Conservation (phyloP, 2,113 vertebrate genomes). For the Equus przewalskii region DNA sequence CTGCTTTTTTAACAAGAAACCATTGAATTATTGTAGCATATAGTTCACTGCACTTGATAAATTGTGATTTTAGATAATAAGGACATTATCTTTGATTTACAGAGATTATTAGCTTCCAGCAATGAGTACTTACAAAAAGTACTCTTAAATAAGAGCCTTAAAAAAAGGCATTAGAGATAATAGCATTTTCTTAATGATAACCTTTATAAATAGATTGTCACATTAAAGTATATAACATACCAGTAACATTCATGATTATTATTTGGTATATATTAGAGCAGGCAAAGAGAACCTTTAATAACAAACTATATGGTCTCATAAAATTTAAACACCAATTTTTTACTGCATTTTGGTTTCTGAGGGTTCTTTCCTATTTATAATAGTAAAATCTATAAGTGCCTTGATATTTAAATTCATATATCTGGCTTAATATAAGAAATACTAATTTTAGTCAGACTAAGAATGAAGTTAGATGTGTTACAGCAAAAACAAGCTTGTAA, state of each 20-base stretch:
- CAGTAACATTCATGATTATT: not conserved
- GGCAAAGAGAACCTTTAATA: conserved; percentile 5
- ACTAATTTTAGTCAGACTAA: conserved; percentile 41
- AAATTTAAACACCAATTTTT: conserved; percentile 14
- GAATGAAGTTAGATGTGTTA: not conserved
- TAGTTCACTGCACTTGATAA: conserved; percentile 2
- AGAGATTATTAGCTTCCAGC: not conserved
- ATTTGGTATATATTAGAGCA: not conserved
- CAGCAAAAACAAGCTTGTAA: not conserved
- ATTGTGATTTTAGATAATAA: conserved; percentile 36
- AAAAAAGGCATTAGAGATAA: conserved; percentile 2
- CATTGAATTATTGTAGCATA: not conserved
- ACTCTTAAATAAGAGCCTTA: not conserved
- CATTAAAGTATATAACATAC: conserved; percentile 5
- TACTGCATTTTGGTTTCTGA: conserved; percentile 11
- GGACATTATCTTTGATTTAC: conserved; percentile 8
- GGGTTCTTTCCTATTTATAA: not conserved
- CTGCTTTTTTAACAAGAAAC: not conserved
- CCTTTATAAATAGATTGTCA: not conserved
- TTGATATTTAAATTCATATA: conserved; percentile 38
- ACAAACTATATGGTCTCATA: not conserved
- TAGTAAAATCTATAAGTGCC: conserved; percentile 19
- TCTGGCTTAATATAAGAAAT: not conserved
- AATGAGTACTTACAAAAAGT: not conserved
- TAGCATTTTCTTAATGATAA: conserved; percentile 8